Evolutionary conservation across 2,113 vertebrate genomes (phyloP).

Genomic region (Salvator merianae): DNA sequence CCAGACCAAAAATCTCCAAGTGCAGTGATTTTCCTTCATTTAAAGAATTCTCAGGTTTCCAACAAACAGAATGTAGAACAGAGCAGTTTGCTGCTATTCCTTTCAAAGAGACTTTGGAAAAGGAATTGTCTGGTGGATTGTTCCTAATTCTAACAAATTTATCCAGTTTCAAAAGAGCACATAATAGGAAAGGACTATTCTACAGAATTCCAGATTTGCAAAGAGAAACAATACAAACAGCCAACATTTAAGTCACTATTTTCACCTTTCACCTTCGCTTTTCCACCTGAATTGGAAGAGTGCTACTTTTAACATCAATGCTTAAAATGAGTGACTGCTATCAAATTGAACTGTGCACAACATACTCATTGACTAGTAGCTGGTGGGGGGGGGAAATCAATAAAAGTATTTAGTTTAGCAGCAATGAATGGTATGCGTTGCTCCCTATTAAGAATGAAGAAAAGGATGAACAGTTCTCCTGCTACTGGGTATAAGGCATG

Average conservation of each 20-base stretch:
- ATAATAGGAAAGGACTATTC: background rate
- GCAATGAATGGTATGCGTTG: constrained; percentile 4
- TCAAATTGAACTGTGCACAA: constrained; percentile 14
- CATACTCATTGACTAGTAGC: background rate
- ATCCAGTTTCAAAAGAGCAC: background rate
- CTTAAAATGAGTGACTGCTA: constrained; percentile 23
- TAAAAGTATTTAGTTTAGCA: constrained; percentile 30
- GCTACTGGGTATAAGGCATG: background rate
- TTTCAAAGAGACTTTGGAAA: background rate
- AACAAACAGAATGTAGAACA: no score
- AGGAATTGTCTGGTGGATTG: background rate
- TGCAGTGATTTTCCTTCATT: no score
- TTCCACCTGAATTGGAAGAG: constrained; percentile 26
- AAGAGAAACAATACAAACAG: background rate
- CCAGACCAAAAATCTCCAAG: no score
- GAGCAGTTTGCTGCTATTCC: background rate
- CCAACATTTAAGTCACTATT: background rate
- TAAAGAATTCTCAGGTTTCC: no score
- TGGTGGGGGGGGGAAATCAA: constrained; percentile 22
- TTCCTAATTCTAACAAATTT: background rate
- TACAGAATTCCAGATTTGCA: background rate
- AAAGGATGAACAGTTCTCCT: background rate
- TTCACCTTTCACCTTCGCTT: constrained; percentile 6
- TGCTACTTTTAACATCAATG: background rate
- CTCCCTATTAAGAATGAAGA: background rate